These are phyloP conservation scores for Antheraea mylitta DNA, from an alignment of 1,140 invertebrate genomes.

Conservation along the genomic window DNA sequence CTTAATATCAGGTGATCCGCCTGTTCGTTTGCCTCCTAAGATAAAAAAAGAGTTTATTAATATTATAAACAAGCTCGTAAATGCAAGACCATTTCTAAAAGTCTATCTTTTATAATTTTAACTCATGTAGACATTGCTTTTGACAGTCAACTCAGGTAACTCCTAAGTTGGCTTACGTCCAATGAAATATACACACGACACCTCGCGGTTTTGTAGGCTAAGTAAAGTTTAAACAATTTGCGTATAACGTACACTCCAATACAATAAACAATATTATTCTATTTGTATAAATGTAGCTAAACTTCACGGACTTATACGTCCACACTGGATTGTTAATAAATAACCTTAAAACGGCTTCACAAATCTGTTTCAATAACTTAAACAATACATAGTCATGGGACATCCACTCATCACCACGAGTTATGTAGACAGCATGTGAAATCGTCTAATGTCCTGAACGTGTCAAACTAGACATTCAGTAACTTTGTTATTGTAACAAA, in stretches of 20 bases:
- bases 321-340: too few species aligned
- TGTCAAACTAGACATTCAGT: slow-evolving; percentile 6
- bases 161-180: background rate
- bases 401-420: background rate
- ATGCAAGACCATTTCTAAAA: background rate
- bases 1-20: too few species aligned
- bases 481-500: slow-evolving; percentile 8
- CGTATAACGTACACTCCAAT: background rate
- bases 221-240: background rate
- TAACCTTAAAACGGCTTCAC: background rate
- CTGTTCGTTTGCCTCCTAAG: too few species aligned
- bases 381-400: background rate
- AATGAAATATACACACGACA: background rate
- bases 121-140: background rate
- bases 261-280: too few species aligned
- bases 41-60: background rate
- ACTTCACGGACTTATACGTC: too few species aligned
- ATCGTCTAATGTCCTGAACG: slow-evolving; percentile 11
- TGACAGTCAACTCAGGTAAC: background rate
- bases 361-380: background rate
- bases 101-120: background rate
- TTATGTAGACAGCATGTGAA: background rate
- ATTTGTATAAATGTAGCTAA: too few species aligned
- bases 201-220: background rate
- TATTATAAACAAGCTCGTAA: background rate